A percentile compares a stretch with the other conserved stretches of the same genome.
Conservation (phyloP, 2,797 vertebrate genomes). For the Thamnophis elegans region DNA sequence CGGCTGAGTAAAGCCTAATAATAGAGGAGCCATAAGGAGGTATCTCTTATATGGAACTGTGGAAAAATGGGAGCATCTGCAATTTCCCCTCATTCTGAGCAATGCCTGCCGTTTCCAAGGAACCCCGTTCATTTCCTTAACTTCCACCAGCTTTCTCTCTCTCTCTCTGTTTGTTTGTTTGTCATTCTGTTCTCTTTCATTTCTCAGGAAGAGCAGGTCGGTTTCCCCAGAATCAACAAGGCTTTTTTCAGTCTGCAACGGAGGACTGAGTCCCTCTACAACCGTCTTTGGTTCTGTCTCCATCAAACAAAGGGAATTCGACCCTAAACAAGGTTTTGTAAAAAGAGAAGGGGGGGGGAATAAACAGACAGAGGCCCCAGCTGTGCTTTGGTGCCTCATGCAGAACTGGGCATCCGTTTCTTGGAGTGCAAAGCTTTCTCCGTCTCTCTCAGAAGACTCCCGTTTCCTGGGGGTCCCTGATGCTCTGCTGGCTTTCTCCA, state of each 20-base stretch:
- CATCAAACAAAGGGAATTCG: neutral
- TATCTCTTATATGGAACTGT: neutral
- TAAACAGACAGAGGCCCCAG: neutral
- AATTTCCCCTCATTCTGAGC: neutral
- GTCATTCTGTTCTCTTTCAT: neutral
- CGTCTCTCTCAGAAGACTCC: neutral
- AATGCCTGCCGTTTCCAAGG: neutral
- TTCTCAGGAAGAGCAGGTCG: neutral
- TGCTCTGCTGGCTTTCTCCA: neutral
- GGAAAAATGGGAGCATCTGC: neutral
- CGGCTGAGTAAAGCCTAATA: neutral
- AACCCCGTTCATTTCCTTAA: neutral
- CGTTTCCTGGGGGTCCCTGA: neutral
- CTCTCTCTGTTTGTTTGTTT: neutral
- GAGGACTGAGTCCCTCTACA: too few species aligned
- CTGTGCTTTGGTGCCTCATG: neutral
- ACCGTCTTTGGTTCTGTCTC: neutral
- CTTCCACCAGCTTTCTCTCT: neutral
- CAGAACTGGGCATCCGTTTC: neutral
- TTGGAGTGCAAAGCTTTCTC: neutral
- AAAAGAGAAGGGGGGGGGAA: neutral
- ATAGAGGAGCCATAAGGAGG: neutral
- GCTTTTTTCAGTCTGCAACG: neutral
- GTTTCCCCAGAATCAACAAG: neutral
- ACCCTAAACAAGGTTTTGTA: neutral